These are phyloP conservation scores for Zaprionus vittiger DNA, from an alignment of 1,140 invertebrate species.

Conservation along the genomic window DNA sequence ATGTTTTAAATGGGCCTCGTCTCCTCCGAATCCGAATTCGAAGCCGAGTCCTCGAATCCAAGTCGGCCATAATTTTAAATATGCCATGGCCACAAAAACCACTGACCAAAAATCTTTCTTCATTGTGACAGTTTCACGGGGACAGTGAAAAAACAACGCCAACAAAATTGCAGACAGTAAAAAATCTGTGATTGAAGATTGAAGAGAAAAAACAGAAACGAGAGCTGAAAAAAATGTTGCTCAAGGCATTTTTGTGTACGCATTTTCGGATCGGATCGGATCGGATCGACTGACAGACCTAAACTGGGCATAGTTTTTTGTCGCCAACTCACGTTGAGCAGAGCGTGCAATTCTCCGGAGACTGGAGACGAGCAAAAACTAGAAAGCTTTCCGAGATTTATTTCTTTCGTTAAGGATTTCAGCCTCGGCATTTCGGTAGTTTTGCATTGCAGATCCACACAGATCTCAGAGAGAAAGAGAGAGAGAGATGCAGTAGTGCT, in stretches of 20 bases:
- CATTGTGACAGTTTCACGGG: constrained; percentile 60
- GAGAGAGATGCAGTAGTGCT: neutral
- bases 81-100: constrained; percentile 53
- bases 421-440: constrained; percentile 44
- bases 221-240: constrained; percentile 44
- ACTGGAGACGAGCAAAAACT: constrained; percentile 72
- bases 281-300: constrained; percentile 18
- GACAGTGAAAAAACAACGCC: neutral
- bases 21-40: constrained; percentile 11
- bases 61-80: constrained; percentile 72
- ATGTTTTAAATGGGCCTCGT: constrained; percentile 72
- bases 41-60: constrained; percentile 4
- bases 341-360: constrained; percentile 81
- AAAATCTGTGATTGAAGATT: constrained; percentile 27
- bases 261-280: constrained; percentile 32
- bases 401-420: constrained; percentile 81
- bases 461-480: neutral
- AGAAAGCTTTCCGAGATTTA: constrained; percentile 73
- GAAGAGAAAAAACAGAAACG: constrained; percentile 10
- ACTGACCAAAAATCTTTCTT: constrained; percentile 56
- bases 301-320: constrained; percentile 47
- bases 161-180: constrained; percentile 49
- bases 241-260: constrained; percentile 69
- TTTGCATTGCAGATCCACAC: constrained; percentile 76
- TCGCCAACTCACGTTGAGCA: constrained; percentile 12